These are phyloP conservation scores for Drosophila prolongata DNA, from an alignment of 2,888 invertebrate species.

Conservation along the genomic window DNA sequence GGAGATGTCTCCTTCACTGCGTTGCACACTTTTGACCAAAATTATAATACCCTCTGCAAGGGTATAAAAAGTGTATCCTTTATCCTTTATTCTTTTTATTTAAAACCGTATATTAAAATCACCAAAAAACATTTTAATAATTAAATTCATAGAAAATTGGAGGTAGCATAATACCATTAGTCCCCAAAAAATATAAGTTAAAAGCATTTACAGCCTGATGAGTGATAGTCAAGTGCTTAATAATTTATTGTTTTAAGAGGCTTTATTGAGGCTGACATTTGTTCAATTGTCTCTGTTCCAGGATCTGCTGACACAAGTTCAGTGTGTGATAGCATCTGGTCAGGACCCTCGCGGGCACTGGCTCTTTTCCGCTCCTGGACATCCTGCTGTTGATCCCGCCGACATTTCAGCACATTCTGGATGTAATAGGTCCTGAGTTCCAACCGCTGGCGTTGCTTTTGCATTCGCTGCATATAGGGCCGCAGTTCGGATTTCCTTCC, in stretches of 20 bases:
- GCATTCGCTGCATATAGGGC: conserved; percentile 47
- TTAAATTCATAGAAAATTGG: too few species aligned
- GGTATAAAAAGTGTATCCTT: too few species aligned
- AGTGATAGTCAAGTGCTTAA: neutral
- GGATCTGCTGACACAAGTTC: conserved; percentile 6
- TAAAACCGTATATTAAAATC: too few species aligned
- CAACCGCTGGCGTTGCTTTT: conserved; percentile 18
- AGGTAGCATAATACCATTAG: too few species aligned
- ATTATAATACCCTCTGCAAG: too few species aligned
- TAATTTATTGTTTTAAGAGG: neutral
- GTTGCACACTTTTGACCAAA: too few species aligned
- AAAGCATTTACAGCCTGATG: neutral
- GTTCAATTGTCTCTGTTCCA: conserved; percentile 7
- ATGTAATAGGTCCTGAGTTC: conserved; percentile 47
- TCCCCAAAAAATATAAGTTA: too few species aligned
- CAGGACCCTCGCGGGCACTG: conserved; percentile 2
- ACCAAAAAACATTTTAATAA: too few species aligned
- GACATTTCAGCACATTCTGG: conserved; percentile 17
- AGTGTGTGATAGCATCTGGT: conserved; percentile 11
- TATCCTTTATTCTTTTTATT: too few species aligned
- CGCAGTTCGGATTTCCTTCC: conserved; percentile 3
- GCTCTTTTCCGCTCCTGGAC: too few species aligned
- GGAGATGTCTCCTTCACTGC: too few species aligned
- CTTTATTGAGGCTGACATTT: neutral
- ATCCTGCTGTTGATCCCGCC: neutral